Base-by-base conservation (phyloP, 2,113 vertebrate species). In the Cephalopterus ornatus region DNA sequence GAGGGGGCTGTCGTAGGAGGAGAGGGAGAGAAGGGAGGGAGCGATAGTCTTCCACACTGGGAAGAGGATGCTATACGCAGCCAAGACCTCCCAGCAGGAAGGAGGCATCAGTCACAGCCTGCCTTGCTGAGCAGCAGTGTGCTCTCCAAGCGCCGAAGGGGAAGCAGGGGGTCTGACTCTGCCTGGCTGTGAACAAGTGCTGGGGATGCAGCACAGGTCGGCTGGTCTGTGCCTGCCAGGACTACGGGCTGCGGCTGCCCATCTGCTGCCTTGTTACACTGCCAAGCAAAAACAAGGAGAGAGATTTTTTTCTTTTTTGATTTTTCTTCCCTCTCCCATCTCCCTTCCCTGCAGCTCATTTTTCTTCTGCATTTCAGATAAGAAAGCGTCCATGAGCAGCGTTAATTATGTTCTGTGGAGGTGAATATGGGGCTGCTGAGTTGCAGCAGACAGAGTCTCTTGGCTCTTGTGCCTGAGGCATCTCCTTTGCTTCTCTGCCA, bases 351-450 rank as follows among this genome's bases (percentile, higher is more conserved):
- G 16, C 55, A 58, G 83, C 55, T 97, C 79, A 95, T 97, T 97
- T 96, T 97, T 96, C 88, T 96, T 94, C 83, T 10, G 2, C 27
- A 53, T 94, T 94, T 97, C 91, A 89, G 92, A 95, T 97, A 97
- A 97, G 80, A 78, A 30, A 93, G 30, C 4, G 15, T 53, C 84
- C 76, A 92, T 52, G 61, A 88, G 53, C 70, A 95, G 84, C 33
- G 37, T 97, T 98, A 97, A 97, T 97, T 93, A 87, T 78, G 28
- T 93, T 95, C 76, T 89, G 35, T 33, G 9, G 73, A 97, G 70
- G 53, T 94, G 67, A 94, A 82, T 86, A 67, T 5, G 5, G n/a
- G 41, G 46, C 58, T 61, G 52, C 56, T 7, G 3, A n/a, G 23
- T 39, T 80, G 68, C 9, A 1, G 80, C 55, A 66, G 27, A 22